These are phyloP conservation scores for Pluvialis apricaria DNA, from an alignment of 2,113 vertebrate genomes.

Conservation along the genomic window DNA sequence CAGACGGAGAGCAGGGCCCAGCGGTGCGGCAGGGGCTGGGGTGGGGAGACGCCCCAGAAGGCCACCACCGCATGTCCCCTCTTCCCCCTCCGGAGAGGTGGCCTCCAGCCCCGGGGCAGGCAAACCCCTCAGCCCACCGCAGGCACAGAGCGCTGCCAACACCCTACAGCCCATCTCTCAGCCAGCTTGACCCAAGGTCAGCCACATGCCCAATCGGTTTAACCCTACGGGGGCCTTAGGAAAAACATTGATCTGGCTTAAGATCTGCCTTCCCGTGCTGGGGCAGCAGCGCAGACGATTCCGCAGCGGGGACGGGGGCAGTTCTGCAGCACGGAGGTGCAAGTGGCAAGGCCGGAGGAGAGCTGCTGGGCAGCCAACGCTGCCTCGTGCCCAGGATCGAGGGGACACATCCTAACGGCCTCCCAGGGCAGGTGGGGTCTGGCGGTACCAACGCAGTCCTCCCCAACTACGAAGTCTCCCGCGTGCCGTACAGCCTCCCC, in stretches of 20 bases:
- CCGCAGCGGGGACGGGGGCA: too few relatives aligned
- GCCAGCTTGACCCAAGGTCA: background rate
- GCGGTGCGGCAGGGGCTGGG: accelerated
- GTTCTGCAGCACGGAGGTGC: background rate
- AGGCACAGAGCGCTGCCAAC: background rate
- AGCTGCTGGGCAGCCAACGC: accelerated
- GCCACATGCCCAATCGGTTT: background rate
- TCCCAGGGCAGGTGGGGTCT: background rate
- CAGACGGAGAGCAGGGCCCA: background rate
- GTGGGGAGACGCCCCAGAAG: too few relatives aligned
- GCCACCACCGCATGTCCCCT: background rate
- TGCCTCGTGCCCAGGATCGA: accelerated
- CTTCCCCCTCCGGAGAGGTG: background rate
- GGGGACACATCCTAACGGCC: background rate
- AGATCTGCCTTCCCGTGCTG: accelerated
- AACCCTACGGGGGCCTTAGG: background rate
- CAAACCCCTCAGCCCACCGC: background rate
- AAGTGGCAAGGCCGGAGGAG: background rate
- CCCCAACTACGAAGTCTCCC: background rate
- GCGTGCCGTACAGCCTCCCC: accelerated
- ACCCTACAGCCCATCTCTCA: background rate
- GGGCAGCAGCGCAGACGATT: background rate
- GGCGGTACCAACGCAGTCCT: background rate
- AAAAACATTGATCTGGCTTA: background rate
- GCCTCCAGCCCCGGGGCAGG: background rate